Conservation (phyloP, 2,888 invertebrate species). For the Tenthredo distinguenda region DNA sequence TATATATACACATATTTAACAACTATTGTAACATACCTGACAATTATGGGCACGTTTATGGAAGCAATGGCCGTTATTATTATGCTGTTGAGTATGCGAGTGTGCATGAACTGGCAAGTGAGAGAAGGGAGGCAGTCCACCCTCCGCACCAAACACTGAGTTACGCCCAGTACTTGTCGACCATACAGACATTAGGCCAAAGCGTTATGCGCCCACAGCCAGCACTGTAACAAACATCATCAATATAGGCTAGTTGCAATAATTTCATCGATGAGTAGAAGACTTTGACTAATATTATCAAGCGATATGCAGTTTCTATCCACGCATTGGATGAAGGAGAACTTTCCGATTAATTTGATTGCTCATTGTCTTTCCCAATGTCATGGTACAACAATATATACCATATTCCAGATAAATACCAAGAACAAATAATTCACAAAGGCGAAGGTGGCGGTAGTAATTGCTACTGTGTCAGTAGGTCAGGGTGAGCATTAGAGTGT, state of each 20-base stretch:
- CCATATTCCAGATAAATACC: neutral
- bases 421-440: slow-evolving; percentile 23
- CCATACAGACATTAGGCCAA: slow-evolving; percentile 77
- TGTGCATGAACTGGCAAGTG: slow-evolving; percentile 71
- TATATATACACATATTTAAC: neutral
- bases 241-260: neutral
- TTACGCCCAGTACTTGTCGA: slow-evolving; percentile 77
- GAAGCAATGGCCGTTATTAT: slow-evolving; percentile 73
- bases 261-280: neutral
- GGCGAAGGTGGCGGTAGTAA: slow-evolving; percentile 44
- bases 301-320: neutral
- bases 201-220: slow-evolving; percentile 62
- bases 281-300: neutral
- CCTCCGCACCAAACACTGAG: slow-evolving; percentile 74
- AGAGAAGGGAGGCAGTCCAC: slow-evolving; percentile 69
- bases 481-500: slow-evolving; percentile 24
- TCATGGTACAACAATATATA: neutral
- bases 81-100: slow-evolving; percentile 71
- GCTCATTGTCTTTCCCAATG: neutral
- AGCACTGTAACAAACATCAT: slow-evolving; percentile 63
- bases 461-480: slow-evolving; percentile 41
- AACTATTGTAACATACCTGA: slow-evolving; percentile 69
- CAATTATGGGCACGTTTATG: slow-evolving; percentile 73
- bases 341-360: neutral
- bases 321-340: neutral